These are phyloP conservation scores for Netelia fuscicornis DNA, from an alignment of 2,888 invertebrate species.

Conservation along the genomic window DNA sequence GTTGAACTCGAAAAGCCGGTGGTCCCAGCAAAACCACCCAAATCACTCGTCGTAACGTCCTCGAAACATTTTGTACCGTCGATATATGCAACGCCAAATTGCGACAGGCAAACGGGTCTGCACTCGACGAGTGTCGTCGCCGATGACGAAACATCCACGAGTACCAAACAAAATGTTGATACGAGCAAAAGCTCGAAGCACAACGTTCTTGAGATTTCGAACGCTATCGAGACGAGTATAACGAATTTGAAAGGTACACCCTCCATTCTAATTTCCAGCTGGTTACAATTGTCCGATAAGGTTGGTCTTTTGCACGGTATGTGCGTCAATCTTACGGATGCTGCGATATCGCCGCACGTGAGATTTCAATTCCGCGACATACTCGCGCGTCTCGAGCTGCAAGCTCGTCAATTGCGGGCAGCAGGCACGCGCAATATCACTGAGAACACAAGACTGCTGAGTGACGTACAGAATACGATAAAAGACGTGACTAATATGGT, in stretches of 20 bases:
- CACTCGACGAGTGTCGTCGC: neutral
- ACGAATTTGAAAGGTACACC: slow-evolving; percentile 87
- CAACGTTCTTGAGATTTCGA: slow-evolving; percentile 89
- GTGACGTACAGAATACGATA: slow-evolving; percentile 90
- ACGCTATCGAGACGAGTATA: slow-evolving; percentile 88
- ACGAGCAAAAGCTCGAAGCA: slow-evolving; percentile 77
- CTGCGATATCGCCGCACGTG: slow-evolving; percentile 91
- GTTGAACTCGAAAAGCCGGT: slow-evolving; percentile 88
- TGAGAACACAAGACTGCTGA: slow-evolving; percentile 89
- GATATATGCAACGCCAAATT: slow-evolving; percentile 92
- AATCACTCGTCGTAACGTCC: slow-evolving; percentile 83
- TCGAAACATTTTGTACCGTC: slow-evolving; percentile 86
- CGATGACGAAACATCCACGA: slow-evolving; percentile 54
- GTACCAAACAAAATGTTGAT: slow-evolving; percentile 66
- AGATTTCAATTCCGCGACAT: slow-evolving; percentile 95
- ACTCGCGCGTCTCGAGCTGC: slow-evolving; percentile 89
- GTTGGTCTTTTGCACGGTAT: slow-evolving; percentile 93
- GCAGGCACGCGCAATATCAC: slow-evolving; percentile 90
- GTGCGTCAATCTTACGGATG: slow-evolving; percentile 94
- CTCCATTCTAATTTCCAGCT: slow-evolving; percentile 88
- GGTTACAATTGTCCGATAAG: slow-evolving; percentile 93
- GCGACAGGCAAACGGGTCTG: slow-evolving; percentile 72
- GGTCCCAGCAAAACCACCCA: slow-evolving; percentile 85
- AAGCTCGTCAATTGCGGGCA: slow-evolving; percentile 89
- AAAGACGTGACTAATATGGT: slow-evolving; percentile 92